Base-by-base conservation (phyloP, 2,888 invertebrate species). In the Pyrrhosoma nymphula region DNA sequence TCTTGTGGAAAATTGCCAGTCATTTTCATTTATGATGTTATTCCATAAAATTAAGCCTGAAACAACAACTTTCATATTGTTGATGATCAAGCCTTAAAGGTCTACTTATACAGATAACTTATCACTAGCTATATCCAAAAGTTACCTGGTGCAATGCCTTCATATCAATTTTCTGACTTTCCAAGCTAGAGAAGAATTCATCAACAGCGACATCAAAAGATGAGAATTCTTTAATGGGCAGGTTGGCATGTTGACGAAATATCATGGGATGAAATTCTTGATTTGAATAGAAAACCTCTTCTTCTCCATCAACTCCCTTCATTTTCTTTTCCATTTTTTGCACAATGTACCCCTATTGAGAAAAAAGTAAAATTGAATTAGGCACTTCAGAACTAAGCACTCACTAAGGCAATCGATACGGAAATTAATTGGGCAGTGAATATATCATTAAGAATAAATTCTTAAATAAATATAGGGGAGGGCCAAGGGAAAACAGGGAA, bases 251-350 rank as follows among this genome's bases (percentile, higher is more conserved):
- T 96, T 99, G 99, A 55, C 95, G 95, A 96, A 98, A 99, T 30
- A 98, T 97, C 96, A 98, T 97, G 0, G 99, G 99, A 97, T 99
- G 99, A 97, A 99, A 99, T 97, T 99, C 99, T 96, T 99, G 97
- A 97, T 99, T 99, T 20, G 98, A 98, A 95, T 98, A 97, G 93
- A 98, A 98, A 96, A 97, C 98, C 47, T 97, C 97, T 95, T 97
- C 97, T 0, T 97, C 97, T 8, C 96, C 97, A 95, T 96, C 97
- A 97, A 88, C 97, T 96, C 96, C 97, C 97, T 0, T 98, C 98
- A 39, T 98, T 98, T 95, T 98, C 97, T 96, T 75, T 56, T 99
- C 99, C 96, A 98, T 98, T 96, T 99, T 99, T 96, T 99, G 99
- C 60, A 98, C 98, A 96, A 99, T 98, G 96, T 98, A 99, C 30